phyloP scores from a whole-genome alignment of 2,888 invertebrate species.

The Aphodius granarius region DNA sequence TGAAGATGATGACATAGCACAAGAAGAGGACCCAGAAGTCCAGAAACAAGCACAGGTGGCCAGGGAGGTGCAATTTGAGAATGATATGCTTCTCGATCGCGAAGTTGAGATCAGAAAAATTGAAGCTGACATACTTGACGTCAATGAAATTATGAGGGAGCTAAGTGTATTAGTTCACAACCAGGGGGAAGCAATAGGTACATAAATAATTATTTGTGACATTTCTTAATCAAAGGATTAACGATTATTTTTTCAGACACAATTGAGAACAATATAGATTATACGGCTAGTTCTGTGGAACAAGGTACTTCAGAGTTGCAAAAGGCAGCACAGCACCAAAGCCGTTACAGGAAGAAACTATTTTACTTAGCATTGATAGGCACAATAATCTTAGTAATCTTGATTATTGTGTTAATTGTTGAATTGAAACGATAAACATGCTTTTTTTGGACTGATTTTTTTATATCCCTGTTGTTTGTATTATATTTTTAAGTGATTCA shows the following conservation, averaged over 20 bases:
- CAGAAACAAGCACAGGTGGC: conserved; percentile 53
- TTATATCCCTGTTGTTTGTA: not conserved
- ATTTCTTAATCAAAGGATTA: not conserved
- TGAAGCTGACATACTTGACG: conserved; percentile 80
- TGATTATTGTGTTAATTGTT: conserved; percentile 62
- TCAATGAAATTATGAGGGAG: conserved; percentile 81
- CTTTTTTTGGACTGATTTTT: not conserved
- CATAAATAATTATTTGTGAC: conserved; percentile 41
- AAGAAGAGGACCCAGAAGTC: conserved; percentile 38
- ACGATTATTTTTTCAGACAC: conserved; percentile 63
- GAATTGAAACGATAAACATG: conserved; percentile 24
- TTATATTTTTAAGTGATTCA: not conserved
- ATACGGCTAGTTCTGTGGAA: conserved; percentile 74
- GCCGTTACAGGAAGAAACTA: conserved; percentile 74
- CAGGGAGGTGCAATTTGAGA: conserved; percentile 74
- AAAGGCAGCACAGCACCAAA: conserved; percentile 82
- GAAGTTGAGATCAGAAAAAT: conserved; percentile 79
- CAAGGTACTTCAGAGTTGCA: conserved; percentile 75
- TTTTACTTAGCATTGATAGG: conserved; percentile 70
- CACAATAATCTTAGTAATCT: conserved; percentile 65
- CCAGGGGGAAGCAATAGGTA: conserved; percentile 76
- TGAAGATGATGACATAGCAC: conserved; percentile 44
- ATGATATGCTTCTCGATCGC: conserved; percentile 77
- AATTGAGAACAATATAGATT: conserved; percentile 81
- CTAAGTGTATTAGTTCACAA: conserved; percentile 70